A percentile compares a stretch with the other conserved stretches of the same genome.
These are phyloP conservation scores for Diadema setosum DNA, from an alignment of 35 echinoderm and acorn worm genomes.

Conservation along the genomic window DNA sequence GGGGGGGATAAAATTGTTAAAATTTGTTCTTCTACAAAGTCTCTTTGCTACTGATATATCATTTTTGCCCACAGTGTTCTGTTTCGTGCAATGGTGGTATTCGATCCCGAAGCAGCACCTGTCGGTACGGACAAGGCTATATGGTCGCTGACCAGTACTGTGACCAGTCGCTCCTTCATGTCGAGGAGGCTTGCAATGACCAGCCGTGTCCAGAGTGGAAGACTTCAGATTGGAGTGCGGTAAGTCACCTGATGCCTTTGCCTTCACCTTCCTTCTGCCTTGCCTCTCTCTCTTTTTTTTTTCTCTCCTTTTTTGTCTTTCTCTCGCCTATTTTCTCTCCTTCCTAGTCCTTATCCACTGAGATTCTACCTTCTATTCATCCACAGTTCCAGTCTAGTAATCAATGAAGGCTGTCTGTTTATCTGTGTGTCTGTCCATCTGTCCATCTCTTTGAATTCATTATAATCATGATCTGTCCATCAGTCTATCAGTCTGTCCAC, in stretches of 20 bases:
- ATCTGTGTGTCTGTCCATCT: no score
- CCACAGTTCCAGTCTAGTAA: no score
- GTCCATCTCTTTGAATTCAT: no score
- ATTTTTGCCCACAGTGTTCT: conserved; percentile 54
- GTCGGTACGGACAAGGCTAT: conserved; percentile 3
- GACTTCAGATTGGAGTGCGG: conserved; percentile 30
- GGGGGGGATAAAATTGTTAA: neutral
- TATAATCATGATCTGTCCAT: no score
- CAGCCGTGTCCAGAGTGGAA: conserved; percentile 47
- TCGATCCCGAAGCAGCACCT: conserved; percentile 36
- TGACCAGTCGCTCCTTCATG: neutral
- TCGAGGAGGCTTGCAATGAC: conserved; percentile 30
- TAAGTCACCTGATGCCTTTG: conserved; percentile 48
- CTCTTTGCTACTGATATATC: neutral
- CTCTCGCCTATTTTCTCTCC: no score
- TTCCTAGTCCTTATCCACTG: no score
- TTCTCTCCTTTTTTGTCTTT: no score
- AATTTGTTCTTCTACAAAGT: neutral
- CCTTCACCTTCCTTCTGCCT: no score
- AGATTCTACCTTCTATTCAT: no score
- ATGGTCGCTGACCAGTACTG: neutral
- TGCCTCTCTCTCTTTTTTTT: no score
- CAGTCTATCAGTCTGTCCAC: no score
- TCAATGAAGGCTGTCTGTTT: no score
- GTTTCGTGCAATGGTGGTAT: conserved; percentile 37